These are phyloP conservation scores for Chionis minor DNA, from an alignment of 2,113 vertebrate genomes.

Conservation along the genomic window DNA sequence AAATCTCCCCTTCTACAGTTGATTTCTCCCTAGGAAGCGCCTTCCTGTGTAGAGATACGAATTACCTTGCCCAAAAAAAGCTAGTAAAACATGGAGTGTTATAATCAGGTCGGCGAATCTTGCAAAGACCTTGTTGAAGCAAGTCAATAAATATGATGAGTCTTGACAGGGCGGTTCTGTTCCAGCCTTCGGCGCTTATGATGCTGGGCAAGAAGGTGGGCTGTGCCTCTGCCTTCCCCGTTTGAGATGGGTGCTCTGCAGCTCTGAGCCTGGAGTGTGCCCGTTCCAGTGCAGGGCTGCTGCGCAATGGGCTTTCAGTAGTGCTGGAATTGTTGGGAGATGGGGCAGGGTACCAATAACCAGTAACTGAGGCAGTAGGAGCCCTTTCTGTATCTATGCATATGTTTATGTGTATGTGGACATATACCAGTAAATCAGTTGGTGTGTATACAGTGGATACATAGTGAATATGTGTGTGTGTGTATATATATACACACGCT, in stretches of 20 bases:
- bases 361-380: neutral
- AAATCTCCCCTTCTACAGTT: neutral
- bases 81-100: neutral
- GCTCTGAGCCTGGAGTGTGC: neutral
- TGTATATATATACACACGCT: neutral
- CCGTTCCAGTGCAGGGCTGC: neutral
- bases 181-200: neutral
- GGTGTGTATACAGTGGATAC: neutral
- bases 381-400: neutral
- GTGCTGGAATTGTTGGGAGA: neutral
- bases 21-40: neutral
- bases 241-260: neutral
- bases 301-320: neutral
- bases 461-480: neutral
- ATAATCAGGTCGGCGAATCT: neutral
- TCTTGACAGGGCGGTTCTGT: neutral
- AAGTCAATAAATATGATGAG: neutral
- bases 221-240: neutral
- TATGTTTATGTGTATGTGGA: neutral
- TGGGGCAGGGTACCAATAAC: neutral
- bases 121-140: neutral
- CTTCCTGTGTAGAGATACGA: neutral
- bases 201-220: neutral
- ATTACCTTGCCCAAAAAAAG: neutral
- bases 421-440: neutral